Base-by-base conservation (phyloP, 64 coral and sea anemone species). In the Hydrozoanthus tunicans region DNA sequence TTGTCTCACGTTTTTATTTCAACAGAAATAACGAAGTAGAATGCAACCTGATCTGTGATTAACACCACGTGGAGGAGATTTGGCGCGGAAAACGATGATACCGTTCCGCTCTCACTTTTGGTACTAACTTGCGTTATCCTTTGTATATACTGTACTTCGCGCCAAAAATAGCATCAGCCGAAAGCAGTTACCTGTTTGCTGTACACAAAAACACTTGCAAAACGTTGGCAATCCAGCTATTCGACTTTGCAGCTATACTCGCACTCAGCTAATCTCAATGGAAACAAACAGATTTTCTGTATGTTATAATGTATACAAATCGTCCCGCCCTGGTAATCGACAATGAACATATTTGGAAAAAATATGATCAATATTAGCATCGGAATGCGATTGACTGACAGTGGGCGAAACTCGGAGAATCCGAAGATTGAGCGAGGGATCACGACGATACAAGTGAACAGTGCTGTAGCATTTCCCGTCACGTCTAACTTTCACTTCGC, bases 331-430 rank as follows among this genome's bases (percentile, higher is more conserved):
- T 88, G 13, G 54, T 26, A 13, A 76, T 70, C 56, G 68, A 90
- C 89, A 66, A 90, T 64, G 75, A 23, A 79, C 89, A 79, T 64
- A 90, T 90, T 64, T 79, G 89, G 89, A 90, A 64, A 79, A 90
- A 90, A 9, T 51, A 90, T 90, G 73, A 32, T 15, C n/a, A 90
- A 64, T 67, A 90, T 90, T 90, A 60, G 75, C 25, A 14, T 14
- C 59, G 89, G 89, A 59, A 90, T 90, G 89, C 75, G 24, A 90
- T 64, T 90, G 89, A 90, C 24, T 90, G 89, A 65, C 89, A 90
- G 60, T 23, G 63, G 89, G 25, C 73, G 59, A 5, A 64, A 27
- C 59, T 90, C 89, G 89, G 89, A 88, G 89, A 90, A 55, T 79
- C 89, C 89, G 89, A 90, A 90, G 75, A 90, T 51, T 53, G 58